Percentiles rank a stretch among this genome's conserved stretches.
phyloP scores from a whole-genome alignment of 2,888 invertebrate species.

The Ischnus inquisitorius region DNA sequence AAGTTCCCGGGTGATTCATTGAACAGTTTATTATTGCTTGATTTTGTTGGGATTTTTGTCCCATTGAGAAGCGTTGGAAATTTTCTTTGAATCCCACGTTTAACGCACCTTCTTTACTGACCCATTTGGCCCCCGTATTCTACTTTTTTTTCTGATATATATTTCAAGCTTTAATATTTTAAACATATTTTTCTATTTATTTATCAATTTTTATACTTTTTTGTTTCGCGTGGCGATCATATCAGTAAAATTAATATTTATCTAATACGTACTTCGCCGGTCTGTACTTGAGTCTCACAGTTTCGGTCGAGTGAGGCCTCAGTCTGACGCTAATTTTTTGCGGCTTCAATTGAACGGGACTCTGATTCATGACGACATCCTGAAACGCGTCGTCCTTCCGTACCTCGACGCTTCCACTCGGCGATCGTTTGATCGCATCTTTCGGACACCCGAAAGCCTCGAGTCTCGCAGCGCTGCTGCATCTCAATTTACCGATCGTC shows the following conservation, averaged over 20 bases:
- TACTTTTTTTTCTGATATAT: no score
- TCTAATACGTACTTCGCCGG: constrained; percentile 87
- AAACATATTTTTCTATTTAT: not conserved
- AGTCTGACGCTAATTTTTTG: constrained; percentile 88
- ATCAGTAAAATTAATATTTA: not conserved
- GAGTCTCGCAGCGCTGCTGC: constrained; percentile 74
- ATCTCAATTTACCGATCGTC: constrained; percentile 75
- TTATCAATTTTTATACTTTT: not conserved
- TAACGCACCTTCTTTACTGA: no score
- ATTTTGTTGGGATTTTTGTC: no score
- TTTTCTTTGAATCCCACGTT: no score
- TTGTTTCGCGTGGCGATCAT: not conserved
- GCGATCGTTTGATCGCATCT: constrained; percentile 69
- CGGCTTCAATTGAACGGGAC: constrained; percentile 89
- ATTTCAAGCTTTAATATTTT: no score
- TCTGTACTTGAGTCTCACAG: constrained; percentile 89
- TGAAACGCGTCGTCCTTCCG: constrained; percentile 85
- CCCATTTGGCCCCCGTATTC: no score
- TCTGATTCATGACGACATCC: constrained; percentile 85
- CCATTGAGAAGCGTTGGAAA: no score
- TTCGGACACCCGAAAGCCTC: constrained; percentile 74
- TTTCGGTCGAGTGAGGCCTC: constrained; percentile 88
- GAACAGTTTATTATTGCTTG: no score
- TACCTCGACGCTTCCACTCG: constrained; percentile 60
- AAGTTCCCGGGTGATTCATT: no score